Base-by-base conservation (phyloP, 1,140 invertebrate species). In the Lepidurus couesii region DNA sequence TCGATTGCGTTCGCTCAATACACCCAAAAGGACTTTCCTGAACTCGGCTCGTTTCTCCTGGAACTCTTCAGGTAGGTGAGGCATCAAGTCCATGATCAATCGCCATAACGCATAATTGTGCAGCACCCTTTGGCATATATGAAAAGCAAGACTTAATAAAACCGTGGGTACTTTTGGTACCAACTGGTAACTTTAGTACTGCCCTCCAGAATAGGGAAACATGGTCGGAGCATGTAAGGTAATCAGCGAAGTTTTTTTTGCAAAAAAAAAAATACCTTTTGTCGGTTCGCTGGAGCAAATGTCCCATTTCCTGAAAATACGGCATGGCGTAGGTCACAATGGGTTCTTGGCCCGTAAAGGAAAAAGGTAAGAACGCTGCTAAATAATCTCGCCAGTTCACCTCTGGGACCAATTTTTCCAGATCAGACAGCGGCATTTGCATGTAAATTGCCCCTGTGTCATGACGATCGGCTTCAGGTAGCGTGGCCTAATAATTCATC, bases 61-160 rank as follows among this genome's bases (percentile, higher is more conserved):
- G 84, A 93, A 95, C 73, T 93, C 90, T 81, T 92, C 91, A 45
- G 92, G 91, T 89, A 96, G 90, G 82, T 95, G 92, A 0, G 92
- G 91, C 80, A 92, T 90, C 81, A 95, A 87, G 6, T 91, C 90
- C 89, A 92, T 91, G 16, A 93, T 89, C 75, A 95, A 82, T 42
- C 93, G 86, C 94, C 94, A 95, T 1, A 95, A 84, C 34, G 93
- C 88, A 82, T 95, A 96, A 84, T 96, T 95, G 83, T 94, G 90
- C 9, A 96, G 84, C 0, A 91, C 89, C 78, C 93, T 93, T 77
- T 34, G 2, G 34, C 34, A 34, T 34, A 34, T 47, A 74, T n/a
- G 2, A 13, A 65, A 65, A 65, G 3, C 78, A 77, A 53, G 7
- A 53, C 44, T 26, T 4, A 34, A 21, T 9, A 65, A 65, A 47